Conservation (phyloP, 2,113 vertebrate species). For the Nibea albiflora region DNA sequence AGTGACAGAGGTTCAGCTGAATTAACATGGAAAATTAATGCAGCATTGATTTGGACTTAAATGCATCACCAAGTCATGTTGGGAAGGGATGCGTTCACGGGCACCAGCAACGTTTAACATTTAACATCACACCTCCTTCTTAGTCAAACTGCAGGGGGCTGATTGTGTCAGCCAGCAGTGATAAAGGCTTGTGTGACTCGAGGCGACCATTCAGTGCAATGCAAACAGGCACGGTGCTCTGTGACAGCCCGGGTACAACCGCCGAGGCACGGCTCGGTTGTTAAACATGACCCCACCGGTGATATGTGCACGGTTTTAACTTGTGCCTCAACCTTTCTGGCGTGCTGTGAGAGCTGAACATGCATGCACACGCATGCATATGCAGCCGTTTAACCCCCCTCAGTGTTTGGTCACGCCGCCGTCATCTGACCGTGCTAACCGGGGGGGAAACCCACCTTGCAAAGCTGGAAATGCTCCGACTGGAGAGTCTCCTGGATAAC, state of each 20-base stretch:
- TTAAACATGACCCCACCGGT: neutral
- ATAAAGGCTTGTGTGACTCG: constrained; percentile 4
- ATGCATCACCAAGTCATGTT: neutral
- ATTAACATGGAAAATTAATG: no score
- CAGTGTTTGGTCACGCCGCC: constrained; percentile 52
- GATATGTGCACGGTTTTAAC: neutral
- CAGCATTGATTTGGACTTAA: neutral
- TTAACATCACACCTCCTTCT: neutral
- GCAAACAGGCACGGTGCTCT: constrained; percentile 51
- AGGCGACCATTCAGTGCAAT: constrained; percentile 65
- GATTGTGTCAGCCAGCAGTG: neutral
- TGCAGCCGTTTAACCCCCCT: no score
- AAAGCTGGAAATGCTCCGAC: constrained; percentile 98
- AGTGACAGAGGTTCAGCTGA: neutral
- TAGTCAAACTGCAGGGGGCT: constrained; percentile 9
- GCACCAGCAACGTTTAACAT: no score
- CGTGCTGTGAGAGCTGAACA: no score
- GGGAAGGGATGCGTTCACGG: neutral
- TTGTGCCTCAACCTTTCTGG: neutral
- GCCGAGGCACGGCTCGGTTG: neutral
- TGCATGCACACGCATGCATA: no score
- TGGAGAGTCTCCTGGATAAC: constrained; percentile 92
- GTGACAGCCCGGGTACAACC: constrained; percentile 1
- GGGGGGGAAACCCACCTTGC: constrained; percentile 88
- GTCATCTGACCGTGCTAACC: constrained; percentile 56